Percentiles rank a stretch among this genome's conserved stretches.
Evolutionary conservation across 2,888 invertebrate species (phyloP).

Genomic region (Tenthredo distinguenda): DNA sequence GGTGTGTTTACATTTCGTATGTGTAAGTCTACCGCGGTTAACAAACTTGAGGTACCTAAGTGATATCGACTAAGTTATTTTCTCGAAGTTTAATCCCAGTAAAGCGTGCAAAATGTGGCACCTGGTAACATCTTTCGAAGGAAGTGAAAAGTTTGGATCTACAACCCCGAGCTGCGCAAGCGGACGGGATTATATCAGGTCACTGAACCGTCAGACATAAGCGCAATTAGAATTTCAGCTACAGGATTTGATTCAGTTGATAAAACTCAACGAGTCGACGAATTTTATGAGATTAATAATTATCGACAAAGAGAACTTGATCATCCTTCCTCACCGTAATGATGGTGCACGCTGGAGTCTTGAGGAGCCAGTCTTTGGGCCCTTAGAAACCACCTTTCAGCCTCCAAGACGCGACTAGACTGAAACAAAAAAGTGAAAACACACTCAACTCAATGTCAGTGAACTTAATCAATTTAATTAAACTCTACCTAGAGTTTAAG

Average conservation of each 20-base stretch:
- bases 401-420: conserved; percentile 90
- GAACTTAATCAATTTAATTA: neutral
- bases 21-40: neutral
- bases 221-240: neutral
- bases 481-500: neutral
- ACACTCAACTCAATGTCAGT: neutral
- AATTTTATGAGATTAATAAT: conserved; percentile 3
- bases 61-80: conserved; percentile 32
- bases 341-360: conserved; percentile 92
- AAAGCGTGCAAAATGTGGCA: conserved; percentile 25
- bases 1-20: neutral
- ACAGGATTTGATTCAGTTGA: neutral
- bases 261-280: neutral
- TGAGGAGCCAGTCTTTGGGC: conserved; percentile 90
- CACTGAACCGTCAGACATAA: neutral
- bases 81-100: conserved; percentile 26
- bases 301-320: neutral
- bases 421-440: conserved; percentile 76
- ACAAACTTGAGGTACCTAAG: conserved; percentile 11
- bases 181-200: conserved; percentile 21
- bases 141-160: conserved; percentile 38
- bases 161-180: neutral
- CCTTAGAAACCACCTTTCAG: conserved; percentile 93
- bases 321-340: conserved; percentile 87
- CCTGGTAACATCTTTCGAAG: conserved; percentile 38